phyloP scores from a whole-genome alignment of 1,140 invertebrate genomes.

The Micrasema longulum region DNA sequence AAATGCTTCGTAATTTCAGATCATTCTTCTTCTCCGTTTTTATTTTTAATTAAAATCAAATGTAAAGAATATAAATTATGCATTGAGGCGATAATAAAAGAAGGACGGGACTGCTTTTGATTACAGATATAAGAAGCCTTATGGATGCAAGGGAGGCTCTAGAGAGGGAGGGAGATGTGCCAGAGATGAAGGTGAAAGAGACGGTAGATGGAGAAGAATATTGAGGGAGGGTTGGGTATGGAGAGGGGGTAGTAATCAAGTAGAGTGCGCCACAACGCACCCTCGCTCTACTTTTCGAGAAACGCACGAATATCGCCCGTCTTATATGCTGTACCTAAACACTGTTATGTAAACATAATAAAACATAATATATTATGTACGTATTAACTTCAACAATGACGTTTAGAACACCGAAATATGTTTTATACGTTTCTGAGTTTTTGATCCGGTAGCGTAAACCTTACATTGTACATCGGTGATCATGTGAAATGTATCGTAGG shows the following conservation, averaged over 20 bases:
- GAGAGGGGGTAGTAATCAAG: constrained; percentile 66
- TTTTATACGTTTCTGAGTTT: too few species aligned
- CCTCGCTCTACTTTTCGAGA: constrained; percentile 54
- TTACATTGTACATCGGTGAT: too few species aligned
- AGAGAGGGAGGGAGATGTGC: constrained; percentile 39
- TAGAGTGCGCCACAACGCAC: constrained; percentile 65
- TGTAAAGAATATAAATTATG: constrained; percentile 44
- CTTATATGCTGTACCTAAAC: constrained; percentile 11
- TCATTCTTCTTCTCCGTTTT: not conserved
- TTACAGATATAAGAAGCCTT: constrained; percentile 51
- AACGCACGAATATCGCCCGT: constrained; percentile 58
- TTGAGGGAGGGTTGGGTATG: constrained; percentile 51
- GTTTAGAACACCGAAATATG: too few species aligned
- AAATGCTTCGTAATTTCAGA: not conserved
- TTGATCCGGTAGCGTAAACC: too few species aligned
- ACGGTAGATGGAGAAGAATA: too few species aligned
- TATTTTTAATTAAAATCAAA: not conserved
- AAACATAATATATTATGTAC: too few species aligned
- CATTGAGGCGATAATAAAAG: constrained; percentile 36
- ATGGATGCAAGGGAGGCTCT: constrained; percentile 23
- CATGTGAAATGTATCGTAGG: too few species aligned
- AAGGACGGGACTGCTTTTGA: constrained; percentile 45
- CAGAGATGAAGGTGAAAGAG: constrained; percentile 48
- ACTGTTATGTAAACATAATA: too few species aligned
- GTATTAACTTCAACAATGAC: too few species aligned